phyloP scores from a whole-genome alignment of 64 coral and sea anemone genomes.

The Catalaphyllia jardinei region DNA sequence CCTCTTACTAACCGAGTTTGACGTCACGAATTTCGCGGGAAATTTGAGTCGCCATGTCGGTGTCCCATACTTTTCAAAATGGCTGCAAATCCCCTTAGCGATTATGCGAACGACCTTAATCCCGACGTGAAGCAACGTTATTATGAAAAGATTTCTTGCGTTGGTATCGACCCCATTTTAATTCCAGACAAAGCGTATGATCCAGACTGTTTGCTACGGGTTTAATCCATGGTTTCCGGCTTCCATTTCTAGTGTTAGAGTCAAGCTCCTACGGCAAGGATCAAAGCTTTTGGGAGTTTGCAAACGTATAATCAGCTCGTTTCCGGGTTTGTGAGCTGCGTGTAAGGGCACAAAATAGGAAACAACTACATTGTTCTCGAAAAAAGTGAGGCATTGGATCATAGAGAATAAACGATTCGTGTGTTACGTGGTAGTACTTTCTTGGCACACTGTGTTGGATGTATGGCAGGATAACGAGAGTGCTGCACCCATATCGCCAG shows the following conservation, averaged over 20 bases:
- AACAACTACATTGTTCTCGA: conserved; percentile 30
- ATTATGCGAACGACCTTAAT: background rate
- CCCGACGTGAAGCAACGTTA: background rate
- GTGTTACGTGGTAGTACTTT: background rate
- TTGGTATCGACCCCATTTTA: background rate
- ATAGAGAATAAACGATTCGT: conserved; percentile 37
- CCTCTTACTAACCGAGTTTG: no score
- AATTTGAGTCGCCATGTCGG: no score
- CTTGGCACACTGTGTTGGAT: no score
- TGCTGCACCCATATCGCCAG: no score
- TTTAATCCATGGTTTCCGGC: background rate
- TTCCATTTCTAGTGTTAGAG: conserved; percentile 26
- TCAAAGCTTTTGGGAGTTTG: background rate
- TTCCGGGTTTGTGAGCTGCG: conserved; percentile 28
- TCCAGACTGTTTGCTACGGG: background rate
- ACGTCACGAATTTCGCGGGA: no score
- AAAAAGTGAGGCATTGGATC: conserved; percentile 22
- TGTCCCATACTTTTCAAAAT: no score
- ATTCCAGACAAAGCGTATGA: background rate
- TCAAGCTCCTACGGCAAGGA: conserved; percentile 30
- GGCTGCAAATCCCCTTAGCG: no score
- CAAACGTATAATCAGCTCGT: background rate
- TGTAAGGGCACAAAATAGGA: conserved; percentile 10
- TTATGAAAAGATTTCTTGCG: background rate
- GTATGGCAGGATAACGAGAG: no score